Conservation (phyloP, 2,113 vertebrate genomes). For the Malurus melanocephalus region DNA sequence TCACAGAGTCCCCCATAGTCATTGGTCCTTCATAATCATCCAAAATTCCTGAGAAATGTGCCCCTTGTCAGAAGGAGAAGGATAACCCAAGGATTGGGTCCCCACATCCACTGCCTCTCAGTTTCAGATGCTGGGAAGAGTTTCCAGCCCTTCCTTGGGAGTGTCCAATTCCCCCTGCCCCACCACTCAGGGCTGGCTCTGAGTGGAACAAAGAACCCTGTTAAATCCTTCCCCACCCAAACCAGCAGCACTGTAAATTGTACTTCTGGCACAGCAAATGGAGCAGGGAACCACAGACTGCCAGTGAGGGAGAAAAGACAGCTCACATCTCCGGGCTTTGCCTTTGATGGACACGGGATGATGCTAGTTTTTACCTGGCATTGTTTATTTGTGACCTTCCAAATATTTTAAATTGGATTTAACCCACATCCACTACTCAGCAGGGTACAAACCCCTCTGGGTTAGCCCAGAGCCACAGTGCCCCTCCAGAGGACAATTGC, state of each 20-base stretch:
- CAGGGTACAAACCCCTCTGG: neutral
- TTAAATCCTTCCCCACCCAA: neutral
- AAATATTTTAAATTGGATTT: neutral
- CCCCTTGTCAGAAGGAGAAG: neutral
- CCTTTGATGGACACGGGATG: neutral
- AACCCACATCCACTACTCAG: neutral
- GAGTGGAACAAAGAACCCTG: neutral
- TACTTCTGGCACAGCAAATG: neutral
- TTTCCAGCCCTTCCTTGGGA: neutral
- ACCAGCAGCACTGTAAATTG: neutral
- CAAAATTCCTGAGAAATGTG: neutral
- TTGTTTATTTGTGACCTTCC: neutral
- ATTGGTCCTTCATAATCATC: fast-evolving
- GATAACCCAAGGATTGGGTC: neutral
- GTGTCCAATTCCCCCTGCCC: too few relatives aligned
- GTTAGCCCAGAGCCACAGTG: neutral
- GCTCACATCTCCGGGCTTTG: neutral
- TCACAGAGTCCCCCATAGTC: neutral
- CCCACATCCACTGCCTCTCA: neutral
- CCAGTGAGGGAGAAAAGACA: neutral
- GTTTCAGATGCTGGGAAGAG: neutral
- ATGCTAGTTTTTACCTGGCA: neutral
- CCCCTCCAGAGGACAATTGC: neutral
- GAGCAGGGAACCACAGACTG: neutral
- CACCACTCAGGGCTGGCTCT: neutral